phyloP scores from a whole-genome alignment of 2,797 vertebrate genomes.

The Percopsis omiscomaycus region DNA sequence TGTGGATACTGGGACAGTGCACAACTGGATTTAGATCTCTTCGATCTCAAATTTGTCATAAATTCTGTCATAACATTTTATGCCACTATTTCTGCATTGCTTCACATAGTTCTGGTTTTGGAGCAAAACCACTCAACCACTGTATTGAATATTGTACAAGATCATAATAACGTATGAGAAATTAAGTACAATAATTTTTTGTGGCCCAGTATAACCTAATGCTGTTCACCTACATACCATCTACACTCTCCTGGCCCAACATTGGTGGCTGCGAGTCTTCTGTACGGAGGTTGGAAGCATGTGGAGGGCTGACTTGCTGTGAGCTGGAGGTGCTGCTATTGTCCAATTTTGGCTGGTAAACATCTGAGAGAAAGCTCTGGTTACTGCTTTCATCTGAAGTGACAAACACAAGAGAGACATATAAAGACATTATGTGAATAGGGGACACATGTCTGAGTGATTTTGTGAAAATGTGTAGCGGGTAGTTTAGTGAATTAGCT shows the following conservation, averaged over 20 bases:
- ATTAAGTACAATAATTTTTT: neutral
- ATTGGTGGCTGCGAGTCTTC: conserved; percentile 97
- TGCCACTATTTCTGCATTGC: too few relatives aligned
- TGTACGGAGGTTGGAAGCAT: conserved; percentile 85
- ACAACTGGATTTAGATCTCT: neutral
- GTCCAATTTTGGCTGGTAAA: conserved; percentile 93
- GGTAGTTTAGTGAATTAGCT: too few relatives aligned
- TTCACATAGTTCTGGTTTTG: too few relatives aligned
- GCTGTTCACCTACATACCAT: conserved; percentile 77
- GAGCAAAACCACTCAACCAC: too few relatives aligned
- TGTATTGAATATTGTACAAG: neutral
- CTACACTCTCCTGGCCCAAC: conserved; percentile 92
- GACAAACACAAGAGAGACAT: neutral
- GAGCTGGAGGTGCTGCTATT: conserved; percentile 96
- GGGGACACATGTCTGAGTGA: too few relatives aligned
- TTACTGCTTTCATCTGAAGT: conserved; percentile 96
- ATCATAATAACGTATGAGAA: neutral
- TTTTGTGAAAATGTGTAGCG: too few relatives aligned
- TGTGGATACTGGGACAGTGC: neutral
- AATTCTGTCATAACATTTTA: too few relatives aligned
- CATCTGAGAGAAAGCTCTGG: conserved; percentile 94
- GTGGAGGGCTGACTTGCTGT: conserved; percentile 88
- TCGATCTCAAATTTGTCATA: too few relatives aligned
- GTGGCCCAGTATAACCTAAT: neutral
- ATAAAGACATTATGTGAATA: neutral